A percentile compares a stretch with the other conserved stretches of the same genome.
phyloP scores from a whole-genome alignment of 2,113 vertebrate genomes.

The Zeus faber region DNA sequence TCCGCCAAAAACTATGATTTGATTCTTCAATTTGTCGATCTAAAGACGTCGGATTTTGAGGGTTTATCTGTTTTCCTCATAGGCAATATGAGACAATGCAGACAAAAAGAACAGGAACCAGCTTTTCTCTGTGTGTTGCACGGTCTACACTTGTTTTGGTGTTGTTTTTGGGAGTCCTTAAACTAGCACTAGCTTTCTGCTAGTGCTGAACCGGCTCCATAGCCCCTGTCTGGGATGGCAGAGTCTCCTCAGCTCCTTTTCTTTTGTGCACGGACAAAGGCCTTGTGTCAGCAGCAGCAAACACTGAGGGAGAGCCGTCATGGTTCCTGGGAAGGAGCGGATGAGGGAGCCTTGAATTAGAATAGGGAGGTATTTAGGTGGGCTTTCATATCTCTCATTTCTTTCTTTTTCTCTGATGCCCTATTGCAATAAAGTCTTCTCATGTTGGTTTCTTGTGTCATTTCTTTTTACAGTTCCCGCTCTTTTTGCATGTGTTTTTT shows the following conservation, averaged over 20 bases:
- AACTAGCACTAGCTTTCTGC: neutral
- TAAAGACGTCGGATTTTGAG: too few relatives aligned
- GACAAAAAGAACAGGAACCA: too few relatives aligned
- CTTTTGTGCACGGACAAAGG: slow-evolving; percentile 44
- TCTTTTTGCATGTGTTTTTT: neutral
- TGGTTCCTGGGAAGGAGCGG: neutral
- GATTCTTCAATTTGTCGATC: too few relatives aligned
- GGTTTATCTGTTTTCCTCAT: too few relatives aligned
- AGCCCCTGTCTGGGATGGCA: slow-evolving; percentile 3
- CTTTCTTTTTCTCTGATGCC: neutral
- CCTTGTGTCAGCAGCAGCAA: slow-evolving; percentile 44
- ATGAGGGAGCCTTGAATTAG: neutral
- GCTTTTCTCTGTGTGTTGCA: too few relatives aligned
- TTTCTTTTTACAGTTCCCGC: too few relatives aligned
- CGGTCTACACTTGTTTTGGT: too few relatives aligned
- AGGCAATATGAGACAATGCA: too few relatives aligned
- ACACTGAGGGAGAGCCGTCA: slow-evolving; percentile 28
- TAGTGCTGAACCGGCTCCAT: neutral
- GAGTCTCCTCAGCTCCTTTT: slow-evolving; percentile 36
- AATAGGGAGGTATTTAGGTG: slow-evolving; percentile 6
- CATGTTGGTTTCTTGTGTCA: neutral
- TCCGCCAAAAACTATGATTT: too few relatives aligned
- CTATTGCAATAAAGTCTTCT: neutral
- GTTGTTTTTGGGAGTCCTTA: too few relatives aligned
- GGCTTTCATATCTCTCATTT: slow-evolving; percentile 1